A percentile compares a stretch with the other conserved stretches of the same genome.
These are phyloP conservation scores for Silurus glanis DNA, from an alignment of 2,113 vertebrate genomes.

Conservation along the genomic window DNA sequence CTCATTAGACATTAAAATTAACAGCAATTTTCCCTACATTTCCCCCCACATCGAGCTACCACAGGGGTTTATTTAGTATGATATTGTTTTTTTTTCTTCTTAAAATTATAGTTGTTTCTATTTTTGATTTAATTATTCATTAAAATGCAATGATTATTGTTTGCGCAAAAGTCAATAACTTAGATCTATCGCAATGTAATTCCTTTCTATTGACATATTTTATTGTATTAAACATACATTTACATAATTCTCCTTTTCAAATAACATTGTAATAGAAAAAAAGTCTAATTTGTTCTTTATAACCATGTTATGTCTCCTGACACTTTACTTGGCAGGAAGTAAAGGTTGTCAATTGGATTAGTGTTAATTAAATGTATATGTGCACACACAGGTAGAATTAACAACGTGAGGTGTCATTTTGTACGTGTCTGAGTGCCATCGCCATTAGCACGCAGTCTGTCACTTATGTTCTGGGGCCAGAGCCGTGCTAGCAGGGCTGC, in stretches of 20 bases:
- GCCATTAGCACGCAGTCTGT: conserved; percentile 23
- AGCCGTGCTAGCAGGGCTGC: conserved; percentile 6
- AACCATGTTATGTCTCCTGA: conserved; percentile 69
- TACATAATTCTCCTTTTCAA: neutral
- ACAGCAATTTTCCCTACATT: conserved; percentile 69
- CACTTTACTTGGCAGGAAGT: conserved; percentile 68
- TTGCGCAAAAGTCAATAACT: neutral
- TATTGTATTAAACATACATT: too few species aligned
- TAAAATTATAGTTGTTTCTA: neutral
- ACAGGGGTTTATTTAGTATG: conserved; percentile 10
- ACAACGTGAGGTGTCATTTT: conserved; percentile 38
- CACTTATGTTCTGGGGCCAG: conserved; percentile 27
- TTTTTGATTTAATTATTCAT: neutral
- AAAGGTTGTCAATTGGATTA: conserved; percentile 67
- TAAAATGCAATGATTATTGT: neutral
- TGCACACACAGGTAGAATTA: conserved; percentile 55
- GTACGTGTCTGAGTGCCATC: conserved; percentile 33
- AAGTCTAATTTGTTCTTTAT: conserved; percentile 48
- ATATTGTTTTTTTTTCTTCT: neutral
- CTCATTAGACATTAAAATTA: conserved; percentile 66
- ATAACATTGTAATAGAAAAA: neutral
- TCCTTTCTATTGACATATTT: neutral
- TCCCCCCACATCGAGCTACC: conserved; percentile 52
- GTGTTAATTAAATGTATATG: conserved; percentile 66
- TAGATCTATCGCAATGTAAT: neutral